Conservation (phyloP, 2,888 invertebrate species). For the Tiphia femorata region DNA sequence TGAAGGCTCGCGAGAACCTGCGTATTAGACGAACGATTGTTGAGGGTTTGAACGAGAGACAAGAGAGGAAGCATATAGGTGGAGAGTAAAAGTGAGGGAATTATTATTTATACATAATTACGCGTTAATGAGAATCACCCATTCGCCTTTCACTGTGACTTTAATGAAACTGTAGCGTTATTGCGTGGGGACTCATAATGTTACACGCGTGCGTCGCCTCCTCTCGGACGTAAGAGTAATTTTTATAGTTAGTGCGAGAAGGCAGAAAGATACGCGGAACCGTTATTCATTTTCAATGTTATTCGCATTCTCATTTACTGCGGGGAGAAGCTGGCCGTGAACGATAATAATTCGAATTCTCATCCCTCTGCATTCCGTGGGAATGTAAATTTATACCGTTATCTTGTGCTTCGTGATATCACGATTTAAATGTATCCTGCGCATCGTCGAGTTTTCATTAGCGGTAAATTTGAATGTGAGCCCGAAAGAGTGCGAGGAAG, state of each 20-base stretch:
- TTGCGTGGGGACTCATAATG: constrained; percentile 6
- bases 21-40: constrained; percentile 2
- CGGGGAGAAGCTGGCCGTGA: too few relatives aligned
- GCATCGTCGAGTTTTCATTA: constrained; percentile 14
- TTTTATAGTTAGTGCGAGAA: neutral
- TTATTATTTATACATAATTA: constrained; percentile 53
- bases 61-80: neutral
- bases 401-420: too few relatives aligned
- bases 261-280: too few relatives aligned
- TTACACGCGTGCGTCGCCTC: constrained; percentile 16
- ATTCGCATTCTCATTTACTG: too few relatives aligned
- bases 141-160: constrained; percentile 50
- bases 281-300: too few relatives aligned
- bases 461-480: constrained; percentile 7
- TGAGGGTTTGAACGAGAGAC: constrained; percentile 3
- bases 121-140: constrained; percentile 46
- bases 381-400: too few relatives aligned
- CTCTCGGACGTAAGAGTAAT: constrained; percentile 13
- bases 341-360: too few relatives aligned
- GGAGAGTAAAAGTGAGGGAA: constrained; percentile 27
- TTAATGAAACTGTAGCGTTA: constrained; percentile 26
- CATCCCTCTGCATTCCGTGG: too few relatives aligned
- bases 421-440: neutral
- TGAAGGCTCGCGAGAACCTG: too few relatives aligned
- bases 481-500: constrained; percentile 23